phyloP scores from a whole-genome alignment of 2,113 vertebrate genomes.

The Brachionichthys hirsutus region DNA sequence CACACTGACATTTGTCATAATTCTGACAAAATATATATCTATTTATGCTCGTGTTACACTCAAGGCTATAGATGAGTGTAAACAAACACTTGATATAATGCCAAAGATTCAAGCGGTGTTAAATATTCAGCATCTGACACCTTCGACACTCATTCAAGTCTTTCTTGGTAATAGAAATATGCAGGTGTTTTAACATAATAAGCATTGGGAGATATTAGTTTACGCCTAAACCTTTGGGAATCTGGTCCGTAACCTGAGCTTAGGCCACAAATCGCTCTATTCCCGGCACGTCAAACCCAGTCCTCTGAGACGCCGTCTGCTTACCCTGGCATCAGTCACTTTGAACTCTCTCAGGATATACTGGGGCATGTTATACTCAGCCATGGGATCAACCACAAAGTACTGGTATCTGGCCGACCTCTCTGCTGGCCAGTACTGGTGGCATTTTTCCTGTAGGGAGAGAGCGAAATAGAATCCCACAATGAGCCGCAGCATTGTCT shows the following conservation, averaged over 20 bases:
- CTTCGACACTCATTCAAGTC: conserved; percentile 22
- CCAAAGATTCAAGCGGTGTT: conserved; percentile 24
- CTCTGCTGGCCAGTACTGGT: conserved; percentile 99
- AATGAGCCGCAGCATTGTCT: conserved; percentile 36
- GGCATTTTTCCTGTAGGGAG: conserved; percentile 91
- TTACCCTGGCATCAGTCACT: conserved; percentile 98
- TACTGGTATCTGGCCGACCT: conserved; percentile 98
- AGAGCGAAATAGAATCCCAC: conserved; percentile 37
- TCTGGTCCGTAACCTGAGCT: too few relatives aligned
- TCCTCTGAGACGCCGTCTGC: conserved; percentile 35
- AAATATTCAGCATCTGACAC: not conserved
- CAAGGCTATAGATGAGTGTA: conserved; percentile 46
- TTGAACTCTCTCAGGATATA: conserved; percentile 99
- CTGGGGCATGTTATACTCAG: conserved; percentile 99
- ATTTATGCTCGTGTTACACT: conserved; percentile 53
- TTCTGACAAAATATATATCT: conserved; percentile 34
- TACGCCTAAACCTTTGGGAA: too few relatives aligned
- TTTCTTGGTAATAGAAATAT: conserved; percentile 14
- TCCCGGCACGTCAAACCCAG: too few relatives aligned
- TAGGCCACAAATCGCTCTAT: too few relatives aligned
- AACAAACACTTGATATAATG: conserved; percentile 50
- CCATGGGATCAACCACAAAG: conserved; percentile 99
- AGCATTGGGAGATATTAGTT: too few relatives aligned
- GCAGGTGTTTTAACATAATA: too few relatives aligned
- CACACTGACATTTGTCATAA: conserved; percentile 63